Conservation (phyloP, 1,140 invertebrate genomes). For the Grapholita molesta region DNA sequence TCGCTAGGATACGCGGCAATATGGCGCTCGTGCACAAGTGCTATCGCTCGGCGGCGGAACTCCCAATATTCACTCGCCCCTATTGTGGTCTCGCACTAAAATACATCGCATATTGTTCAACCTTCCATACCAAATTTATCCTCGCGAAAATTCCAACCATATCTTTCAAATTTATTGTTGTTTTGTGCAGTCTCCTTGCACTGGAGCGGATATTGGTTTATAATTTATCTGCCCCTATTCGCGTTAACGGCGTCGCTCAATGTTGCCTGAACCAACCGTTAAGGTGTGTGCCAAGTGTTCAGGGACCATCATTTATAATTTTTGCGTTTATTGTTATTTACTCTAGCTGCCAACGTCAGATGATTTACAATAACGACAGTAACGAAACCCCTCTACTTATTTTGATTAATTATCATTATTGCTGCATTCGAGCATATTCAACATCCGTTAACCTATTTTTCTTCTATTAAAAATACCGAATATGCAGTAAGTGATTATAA, state of each 20-base stretch:
- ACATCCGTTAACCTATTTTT: too few relatives aligned
- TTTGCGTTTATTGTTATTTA: too few relatives aligned
- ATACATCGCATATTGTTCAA: slow-evolving; percentile 13
- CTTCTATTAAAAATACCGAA: too few relatives aligned
- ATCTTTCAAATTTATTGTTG: slow-evolving; percentile 16
- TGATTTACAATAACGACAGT: too few relatives aligned
- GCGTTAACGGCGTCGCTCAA: neutral
- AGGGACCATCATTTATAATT: too few relatives aligned
- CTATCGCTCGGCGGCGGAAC: slow-evolving; percentile 2
- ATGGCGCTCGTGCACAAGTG: neutral
- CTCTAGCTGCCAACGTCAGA: too few relatives aligned
- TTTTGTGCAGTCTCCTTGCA: slow-evolving; percentile 12
- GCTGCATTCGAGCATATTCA: too few relatives aligned
- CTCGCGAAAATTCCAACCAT: slow-evolving; percentile 3
- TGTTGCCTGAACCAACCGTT: neutral
- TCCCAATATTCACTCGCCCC: slow-evolving; percentile 9
- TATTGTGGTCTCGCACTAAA: slow-evolving; percentile 10
- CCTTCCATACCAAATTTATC: slow-evolving; percentile 13
- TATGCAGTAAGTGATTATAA: too few relatives aligned
- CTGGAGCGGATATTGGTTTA: slow-evolving; percentile 4
- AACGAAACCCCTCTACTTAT: too few relatives aligned
- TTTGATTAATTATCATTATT: too few relatives aligned
- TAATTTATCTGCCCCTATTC: neutral
- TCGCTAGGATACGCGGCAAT: neutral
- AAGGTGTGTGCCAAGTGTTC: neutral